Percentiles rank a stretch among this genome's conserved stretches.
These are phyloP conservation scores for Balanococcus diminutus DNA, from an alignment of 2,888 invertebrate species.

Conservation along the genomic window DNA sequence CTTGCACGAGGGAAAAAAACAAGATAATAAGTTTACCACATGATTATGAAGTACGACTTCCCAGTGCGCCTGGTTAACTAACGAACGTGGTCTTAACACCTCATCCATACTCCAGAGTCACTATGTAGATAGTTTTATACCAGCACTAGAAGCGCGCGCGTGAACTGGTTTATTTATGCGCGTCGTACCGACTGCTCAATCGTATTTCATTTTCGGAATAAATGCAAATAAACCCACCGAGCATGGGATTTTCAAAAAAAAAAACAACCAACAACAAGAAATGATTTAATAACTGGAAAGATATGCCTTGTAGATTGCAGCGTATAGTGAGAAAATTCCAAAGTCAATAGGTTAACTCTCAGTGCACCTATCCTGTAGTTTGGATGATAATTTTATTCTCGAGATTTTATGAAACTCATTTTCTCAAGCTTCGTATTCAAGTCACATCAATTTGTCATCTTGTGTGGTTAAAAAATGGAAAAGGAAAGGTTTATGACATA, in stretches of 20 bases:
- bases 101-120: neutral
- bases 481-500: too few relatives aligned
- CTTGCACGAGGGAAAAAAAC: neutral
- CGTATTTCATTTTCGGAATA: conserved; percentile 31
- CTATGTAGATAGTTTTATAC: neutral
- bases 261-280: neutral
- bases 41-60: conserved; percentile 15
- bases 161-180: conserved; percentile 37
- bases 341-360: neutral
- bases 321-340: neutral
- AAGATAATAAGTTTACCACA: conserved; percentile 31
- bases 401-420: neutral
- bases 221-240: conserved; percentile 13
- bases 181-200: neutral
- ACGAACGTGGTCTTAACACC: conserved; percentile 33
- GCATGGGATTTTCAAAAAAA: conserved; percentile 3
- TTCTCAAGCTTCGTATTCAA: neutral
- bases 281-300: conserved; percentile 15
- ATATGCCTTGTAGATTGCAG: neutral
- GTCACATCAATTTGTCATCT: too few relatives aligned
- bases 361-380: neutral
- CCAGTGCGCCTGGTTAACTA: neutral
- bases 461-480: too few relatives aligned
- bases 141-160: neutral
- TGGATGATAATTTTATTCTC: neutral